phyloP scores from a whole-genome alignment of 2,888 invertebrate genomes.

The Hypercompe scribonia region DNA sequence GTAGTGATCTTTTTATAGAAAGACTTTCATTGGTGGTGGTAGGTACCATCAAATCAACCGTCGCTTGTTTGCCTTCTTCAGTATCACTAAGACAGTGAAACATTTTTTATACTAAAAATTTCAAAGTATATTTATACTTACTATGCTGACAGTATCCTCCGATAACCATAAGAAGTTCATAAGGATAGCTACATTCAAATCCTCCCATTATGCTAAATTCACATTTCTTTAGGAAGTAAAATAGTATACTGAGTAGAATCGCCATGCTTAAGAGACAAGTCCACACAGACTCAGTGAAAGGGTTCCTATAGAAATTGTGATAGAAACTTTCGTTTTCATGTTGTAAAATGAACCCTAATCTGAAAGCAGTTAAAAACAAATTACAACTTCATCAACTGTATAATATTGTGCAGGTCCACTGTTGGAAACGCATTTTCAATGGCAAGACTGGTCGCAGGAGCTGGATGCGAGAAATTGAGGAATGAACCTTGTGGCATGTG shows the following conservation, averaged over 20 bases:
- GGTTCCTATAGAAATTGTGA: slow-evolving; percentile 67
- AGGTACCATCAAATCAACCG: no score
- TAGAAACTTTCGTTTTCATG: slow-evolving; percentile 39
- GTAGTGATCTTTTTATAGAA: no score
- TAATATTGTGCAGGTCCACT: no score
- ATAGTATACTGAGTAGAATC: slow-evolving; percentile 59
- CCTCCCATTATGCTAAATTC: slow-evolving; percentile 59
- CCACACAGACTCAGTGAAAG: slow-evolving; percentile 69
- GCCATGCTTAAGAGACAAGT: slow-evolving; percentile 59
- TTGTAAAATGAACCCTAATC: slow-evolving; percentile 73
- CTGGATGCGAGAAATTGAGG: no score
- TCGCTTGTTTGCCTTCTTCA: no score
- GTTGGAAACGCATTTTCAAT: no score
- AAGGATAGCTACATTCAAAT: slow-evolving; percentile 59
- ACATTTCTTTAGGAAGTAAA: slow-evolving; percentile 67
- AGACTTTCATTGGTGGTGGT: no score
- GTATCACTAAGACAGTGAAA: no score
- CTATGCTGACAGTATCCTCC: slow-evolving; percentile 77
- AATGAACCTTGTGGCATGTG: no score
- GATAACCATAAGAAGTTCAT: slow-evolving; percentile 67
- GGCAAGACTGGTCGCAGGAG: no score
- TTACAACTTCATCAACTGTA: not conserved
- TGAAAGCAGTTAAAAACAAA: slow-evolving; percentile 42
- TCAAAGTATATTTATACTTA: no score
- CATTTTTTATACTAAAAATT: no score